Evolutionary conservation across 2,113 vertebrate species (phyloP).

Genomic region (Phycodurus eques): DNA sequence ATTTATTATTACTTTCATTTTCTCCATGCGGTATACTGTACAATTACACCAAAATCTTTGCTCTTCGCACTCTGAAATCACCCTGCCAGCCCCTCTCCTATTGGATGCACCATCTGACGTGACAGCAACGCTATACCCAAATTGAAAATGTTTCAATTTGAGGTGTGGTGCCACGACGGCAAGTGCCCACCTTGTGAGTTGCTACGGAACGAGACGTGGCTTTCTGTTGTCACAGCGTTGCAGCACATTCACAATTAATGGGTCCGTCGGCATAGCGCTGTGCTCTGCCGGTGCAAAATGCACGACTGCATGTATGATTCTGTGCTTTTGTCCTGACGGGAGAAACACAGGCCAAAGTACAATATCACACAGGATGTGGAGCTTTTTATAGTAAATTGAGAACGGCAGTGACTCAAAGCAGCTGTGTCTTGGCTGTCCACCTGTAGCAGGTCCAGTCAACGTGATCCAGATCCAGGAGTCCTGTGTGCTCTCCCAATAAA

Average conservation of each 20-base stretch:
- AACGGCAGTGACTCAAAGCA: slow-evolving; percentile 5
- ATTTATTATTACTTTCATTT: neutral
- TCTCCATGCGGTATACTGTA: too few relatives aligned
- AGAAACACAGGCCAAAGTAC: neutral
- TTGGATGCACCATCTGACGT: too few relatives aligned
- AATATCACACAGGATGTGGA: neutral
- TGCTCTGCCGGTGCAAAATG: neutral
- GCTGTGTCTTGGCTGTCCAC: neutral
- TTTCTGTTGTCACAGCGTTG: too few relatives aligned
- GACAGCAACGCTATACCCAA: too few relatives aligned
- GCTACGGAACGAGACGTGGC: too few relatives aligned
- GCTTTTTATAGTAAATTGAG: neutral
- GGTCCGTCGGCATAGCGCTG: too few relatives aligned
- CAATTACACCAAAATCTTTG: neutral
- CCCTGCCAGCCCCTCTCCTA: too few relatives aligned
- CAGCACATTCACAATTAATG: too few relatives aligned
- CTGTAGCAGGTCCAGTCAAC: neutral
- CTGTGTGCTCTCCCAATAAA: neutral
- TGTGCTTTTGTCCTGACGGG: neutral
- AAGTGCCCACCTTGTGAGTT: too few relatives aligned
- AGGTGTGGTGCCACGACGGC: too few relatives aligned
- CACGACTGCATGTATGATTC: neutral
- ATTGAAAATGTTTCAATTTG: too few relatives aligned
- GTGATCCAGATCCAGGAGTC: neutral
- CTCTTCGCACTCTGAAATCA: neutral